phyloP scores from a whole-genome alignment of 1,140 invertebrate species.

The Ceratoteleas bidentatus region DNA sequence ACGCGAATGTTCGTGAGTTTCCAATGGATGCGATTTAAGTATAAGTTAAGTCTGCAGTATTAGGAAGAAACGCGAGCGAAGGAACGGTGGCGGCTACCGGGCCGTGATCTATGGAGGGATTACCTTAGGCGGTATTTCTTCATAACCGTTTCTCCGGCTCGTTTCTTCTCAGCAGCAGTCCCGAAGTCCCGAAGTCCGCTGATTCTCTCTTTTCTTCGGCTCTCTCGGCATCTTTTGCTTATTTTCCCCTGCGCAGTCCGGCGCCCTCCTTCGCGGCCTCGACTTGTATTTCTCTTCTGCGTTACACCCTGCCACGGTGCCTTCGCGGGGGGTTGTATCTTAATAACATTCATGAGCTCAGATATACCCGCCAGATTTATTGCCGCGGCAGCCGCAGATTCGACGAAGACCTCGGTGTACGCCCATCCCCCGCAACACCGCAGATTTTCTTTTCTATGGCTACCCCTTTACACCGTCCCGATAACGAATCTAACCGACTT shows the following conservation, averaged over 20 bases:
- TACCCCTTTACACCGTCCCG: conserved; percentile 59
- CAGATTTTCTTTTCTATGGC: conserved; percentile 66
- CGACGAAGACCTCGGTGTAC: conserved; percentile 71
- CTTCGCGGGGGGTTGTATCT: conserved; percentile 80
- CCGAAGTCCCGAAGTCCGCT: conserved; percentile 59
- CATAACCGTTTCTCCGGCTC: conserved; percentile 76
- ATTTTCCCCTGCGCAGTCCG: conserved; percentile 46
- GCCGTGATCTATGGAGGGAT: conserved; percentile 79
- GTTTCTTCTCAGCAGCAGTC: conserved; percentile 66
- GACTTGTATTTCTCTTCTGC: conserved; percentile 61
- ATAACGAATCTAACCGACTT: conserved; percentile 61
- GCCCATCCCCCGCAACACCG: conserved; percentile 44
- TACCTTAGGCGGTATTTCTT: conserved; percentile 80
- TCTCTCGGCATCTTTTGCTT: conserved; percentile 52
- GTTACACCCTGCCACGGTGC: conserved; percentile 59
- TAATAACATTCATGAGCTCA: conserved; percentile 83
- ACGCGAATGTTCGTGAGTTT: conserved; percentile 63
- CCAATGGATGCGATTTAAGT: conserved; percentile 67
- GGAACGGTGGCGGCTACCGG: conserved; percentile 66
- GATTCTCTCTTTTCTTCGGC: conserved; percentile 45
- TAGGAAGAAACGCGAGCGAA: conserved; percentile 63
- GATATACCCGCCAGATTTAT: conserved; percentile 81
- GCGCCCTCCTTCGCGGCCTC: conserved; percentile 9
- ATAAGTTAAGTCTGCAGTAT: conserved; percentile 68
- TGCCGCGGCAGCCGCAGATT: conserved; percentile 77